A percentile compares a stretch with the other conserved stretches of the same genome.
Evolutionary conservation across 1,140 invertebrate genomes (phyloP).

Genomic region (Meloidogyne floridensis): DNA sequence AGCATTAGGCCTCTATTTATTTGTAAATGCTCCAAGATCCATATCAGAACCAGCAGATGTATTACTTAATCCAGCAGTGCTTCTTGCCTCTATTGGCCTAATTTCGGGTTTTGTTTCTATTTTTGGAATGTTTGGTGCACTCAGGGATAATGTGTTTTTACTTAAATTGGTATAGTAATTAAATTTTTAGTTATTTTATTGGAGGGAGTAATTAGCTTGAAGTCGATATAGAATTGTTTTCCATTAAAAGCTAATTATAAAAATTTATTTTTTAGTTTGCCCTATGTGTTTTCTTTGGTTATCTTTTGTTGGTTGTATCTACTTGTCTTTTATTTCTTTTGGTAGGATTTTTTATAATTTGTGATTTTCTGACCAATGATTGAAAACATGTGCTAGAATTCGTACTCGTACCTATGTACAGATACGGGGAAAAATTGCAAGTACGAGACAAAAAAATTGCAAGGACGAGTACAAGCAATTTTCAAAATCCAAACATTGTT

Average conservation of each 20-base stretch:
- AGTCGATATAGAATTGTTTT: too few species aligned
- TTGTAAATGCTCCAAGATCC: slow-evolving; percentile 57
- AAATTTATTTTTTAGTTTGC: slow-evolving; percentile 55
- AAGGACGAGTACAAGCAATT: too few species aligned
- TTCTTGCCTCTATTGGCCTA: slow-evolving; percentile 57
- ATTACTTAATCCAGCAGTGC: slow-evolving; percentile 61
- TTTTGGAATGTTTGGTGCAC: slow-evolving; percentile 55
- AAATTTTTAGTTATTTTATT: not conserved
- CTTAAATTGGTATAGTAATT: slow-evolving; percentile 56
- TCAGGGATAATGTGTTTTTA: slow-evolving; percentile 58
- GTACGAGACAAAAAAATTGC: too few species aligned
- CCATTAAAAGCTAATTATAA: too few species aligned
- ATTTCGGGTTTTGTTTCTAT: slow-evolving; percentile 54
- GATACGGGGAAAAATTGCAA: too few species aligned
- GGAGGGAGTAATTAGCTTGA: too few species aligned
- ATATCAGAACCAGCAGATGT: slow-evolving; percentile 58
- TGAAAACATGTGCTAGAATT: too few species aligned
- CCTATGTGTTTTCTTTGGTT: slow-evolving; percentile 56
- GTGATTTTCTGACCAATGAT: not conserved
- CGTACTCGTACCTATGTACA: too few species aligned
- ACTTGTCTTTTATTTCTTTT: slow-evolving; percentile 60
- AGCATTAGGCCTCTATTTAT: slow-evolving; percentile 62
- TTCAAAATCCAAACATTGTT: too few species aligned
- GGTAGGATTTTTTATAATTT: not conserved
- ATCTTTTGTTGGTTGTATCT: slow-evolving; percentile 55